Evolutionary conservation across 1,140 invertebrate genomes (phyloP).

Genomic region (Aphis craccivora): DNA sequence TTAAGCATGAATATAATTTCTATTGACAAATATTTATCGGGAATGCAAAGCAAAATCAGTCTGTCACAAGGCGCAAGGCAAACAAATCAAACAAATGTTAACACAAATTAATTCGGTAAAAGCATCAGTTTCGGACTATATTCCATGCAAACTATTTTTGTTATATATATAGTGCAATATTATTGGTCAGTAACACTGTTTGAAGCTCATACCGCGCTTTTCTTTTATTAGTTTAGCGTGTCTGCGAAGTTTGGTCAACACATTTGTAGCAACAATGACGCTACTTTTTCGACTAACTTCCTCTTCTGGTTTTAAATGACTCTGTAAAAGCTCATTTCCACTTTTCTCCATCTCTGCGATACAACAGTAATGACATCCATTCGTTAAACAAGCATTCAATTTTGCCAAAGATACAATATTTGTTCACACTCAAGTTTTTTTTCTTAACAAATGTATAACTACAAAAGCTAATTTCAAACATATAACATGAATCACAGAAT

Average conservation of each 20-base stretch:
- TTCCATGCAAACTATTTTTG: conserved; percentile 46
- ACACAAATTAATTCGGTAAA: conserved; percentile 38
- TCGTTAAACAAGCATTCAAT: conserved; percentile 50
- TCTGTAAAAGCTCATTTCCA: conserved; percentile 54
- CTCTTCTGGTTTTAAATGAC: conserved; percentile 57
- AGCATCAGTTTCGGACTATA: conserved; percentile 29
- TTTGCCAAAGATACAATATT: conserved; percentile 44
- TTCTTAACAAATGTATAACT: conserved; percentile 31
- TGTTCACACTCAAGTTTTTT: conserved; percentile 37
- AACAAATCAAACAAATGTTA: conserved; percentile 41
- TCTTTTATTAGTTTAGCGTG: conserved; percentile 57
- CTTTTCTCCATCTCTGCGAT: conserved; percentile 57
- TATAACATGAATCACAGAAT: background rate
- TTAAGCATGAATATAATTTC: conserved; percentile 27
- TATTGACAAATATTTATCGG: background rate
- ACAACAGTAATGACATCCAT: conserved; percentile 56
- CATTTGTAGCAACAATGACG: conserved; percentile 52
- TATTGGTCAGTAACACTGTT: conserved; percentile 55
- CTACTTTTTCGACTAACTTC: conserved; percentile 57
- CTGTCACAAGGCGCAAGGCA: conserved; percentile 43
- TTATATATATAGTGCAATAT: conserved; percentile 44
- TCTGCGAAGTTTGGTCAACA: conserved; percentile 58
- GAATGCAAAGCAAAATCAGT: conserved; percentile 42
- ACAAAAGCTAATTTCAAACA: conserved; percentile 33
- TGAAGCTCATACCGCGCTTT: conserved; percentile 56